These are phyloP conservation scores for Speoplatyrhinus poulsoni DNA, from an alignment of 2,113 vertebrate species.

Conservation along the genomic window DNA sequence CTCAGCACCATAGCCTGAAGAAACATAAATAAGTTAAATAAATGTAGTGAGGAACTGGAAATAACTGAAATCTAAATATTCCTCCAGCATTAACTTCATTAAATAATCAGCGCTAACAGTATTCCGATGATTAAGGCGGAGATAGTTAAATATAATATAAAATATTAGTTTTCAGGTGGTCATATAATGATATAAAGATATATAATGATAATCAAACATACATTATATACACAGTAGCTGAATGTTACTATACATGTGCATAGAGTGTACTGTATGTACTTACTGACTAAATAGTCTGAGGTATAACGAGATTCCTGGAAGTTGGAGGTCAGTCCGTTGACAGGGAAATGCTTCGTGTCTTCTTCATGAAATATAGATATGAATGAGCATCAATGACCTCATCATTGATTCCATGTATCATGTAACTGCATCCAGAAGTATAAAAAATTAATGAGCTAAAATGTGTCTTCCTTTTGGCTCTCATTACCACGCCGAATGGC, in stretches of 20 bases:
- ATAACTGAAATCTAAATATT: neutral
- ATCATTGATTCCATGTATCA: conserved; percentile 72
- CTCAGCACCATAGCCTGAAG: conserved; percentile 92
- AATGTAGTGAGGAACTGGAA: conserved; percentile 29
- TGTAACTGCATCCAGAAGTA: conserved; percentile 68
- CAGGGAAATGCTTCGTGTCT: conserved; percentile 90
- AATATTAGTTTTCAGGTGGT: too few relatives aligned
- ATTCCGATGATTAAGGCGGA: neutral
- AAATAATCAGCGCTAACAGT: too few relatives aligned
- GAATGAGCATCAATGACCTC: conserved; percentile 65
- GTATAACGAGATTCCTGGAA: conserved; percentile 95
- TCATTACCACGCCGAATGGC: conserved; percentile 53
- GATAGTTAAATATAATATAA: neutral
- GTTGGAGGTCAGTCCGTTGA: conserved; percentile 84
- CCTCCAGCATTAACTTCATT: too few relatives aligned
- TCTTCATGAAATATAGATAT: conserved; percentile 82
- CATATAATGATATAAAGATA: too few relatives aligned
- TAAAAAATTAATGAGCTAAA: conserved; percentile 74
- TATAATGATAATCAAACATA: too few relatives aligned
- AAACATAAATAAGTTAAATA: conserved; percentile 21
- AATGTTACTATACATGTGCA: neutral
- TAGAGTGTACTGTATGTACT: conserved; percentile 71
- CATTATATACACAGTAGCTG: neutral
- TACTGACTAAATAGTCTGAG: conserved; percentile 98
- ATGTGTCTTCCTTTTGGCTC: conserved; percentile 62